phyloP scores from a whole-genome alignment of 1,140 invertebrate genomes.

The Euura saliciscinereae region DNA sequence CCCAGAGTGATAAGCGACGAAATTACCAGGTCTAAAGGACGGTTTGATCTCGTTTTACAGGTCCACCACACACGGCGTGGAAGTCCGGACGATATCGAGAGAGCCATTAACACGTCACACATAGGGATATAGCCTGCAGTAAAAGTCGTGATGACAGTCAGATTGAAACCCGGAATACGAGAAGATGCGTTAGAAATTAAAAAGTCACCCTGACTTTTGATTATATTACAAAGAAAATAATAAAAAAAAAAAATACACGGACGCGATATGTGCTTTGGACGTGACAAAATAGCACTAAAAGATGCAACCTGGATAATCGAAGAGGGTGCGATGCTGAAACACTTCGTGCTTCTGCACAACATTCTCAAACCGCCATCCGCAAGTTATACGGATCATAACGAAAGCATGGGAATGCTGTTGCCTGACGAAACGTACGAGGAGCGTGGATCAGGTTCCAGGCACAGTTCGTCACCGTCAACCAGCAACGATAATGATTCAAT shows the following conservation, averaged over 20 bases:
- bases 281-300: slow-evolving; percentile 10
- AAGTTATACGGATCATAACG: neutral
- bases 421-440: slow-evolving; percentile 73
- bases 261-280: slow-evolving; percentile 4
- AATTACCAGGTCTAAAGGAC: no score
- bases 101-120: no score
- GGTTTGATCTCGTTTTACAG: no score
- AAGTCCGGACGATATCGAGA: no score
- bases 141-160: no score
- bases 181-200: no score
- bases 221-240: slow-evolving; percentile 10
- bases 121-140: no score
- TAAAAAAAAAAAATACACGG: neutral
- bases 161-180: no score
- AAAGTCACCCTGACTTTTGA: no score
- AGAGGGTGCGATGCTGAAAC: neutral
- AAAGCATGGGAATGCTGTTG: slow-evolving; percentile 63
- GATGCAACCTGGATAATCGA: slow-evolving; percentile 18
- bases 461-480: slow-evolving; percentile 25
- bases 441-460: slow-evolving; percentile 36
- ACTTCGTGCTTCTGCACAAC: neutral
- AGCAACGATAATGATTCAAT: neutral
- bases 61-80: no score
- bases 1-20: no score
- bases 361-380: neutral